Base-by-base conservation (phyloP, 2,797 vertebrate species). In the Pantherophis vulpinus region DNA sequence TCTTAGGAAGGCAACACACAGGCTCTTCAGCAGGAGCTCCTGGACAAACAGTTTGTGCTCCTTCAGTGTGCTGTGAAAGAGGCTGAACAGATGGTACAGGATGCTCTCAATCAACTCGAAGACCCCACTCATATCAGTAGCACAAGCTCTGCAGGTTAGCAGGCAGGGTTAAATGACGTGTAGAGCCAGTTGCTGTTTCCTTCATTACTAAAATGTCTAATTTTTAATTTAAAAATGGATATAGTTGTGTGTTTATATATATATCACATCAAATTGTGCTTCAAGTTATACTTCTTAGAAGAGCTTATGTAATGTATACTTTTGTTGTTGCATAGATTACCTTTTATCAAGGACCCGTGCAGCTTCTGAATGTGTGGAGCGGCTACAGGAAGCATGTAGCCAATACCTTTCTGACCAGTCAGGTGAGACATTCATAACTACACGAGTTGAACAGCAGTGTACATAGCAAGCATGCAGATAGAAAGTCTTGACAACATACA, bases 101-200 rank as follows among this genome's bases (percentile, higher is more conserved):
- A 99, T 29, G 98, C 99, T 0, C 97, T 99, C 94, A 86, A 96
- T 90, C 98, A 97, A 95, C 97, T 99, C 0, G 98, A 99, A 0
- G 98, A 99, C 95, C 99, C 99, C 0, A 88, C 98, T 8, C 99
- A 99, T 96, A 97, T 98, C 94, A 97, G 98, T 97, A 99, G 99
- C 95, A 98, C 98, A 0, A 97, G 98, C 95, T 99, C 99, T 0
- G 98, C 99, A 90, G 99, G 99, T 99, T 95, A 92, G 13, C 5
- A 12, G 0, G 0, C 91, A 92, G 89, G 32, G 2, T 66, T 89
- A 42, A 42, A 42, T 61, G 58, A 25, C 2, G 0, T 47, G 20
- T 12, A 83, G 20, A 47, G 20, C 37, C 74, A 47, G 37, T 47
- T 83, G 37, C 37, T 25, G 37, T 47, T 83, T 25, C 74, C 74